Base-by-base conservation (phyloP, 2,888 invertebrate genomes). In the Tetranychus piercei region DNA sequence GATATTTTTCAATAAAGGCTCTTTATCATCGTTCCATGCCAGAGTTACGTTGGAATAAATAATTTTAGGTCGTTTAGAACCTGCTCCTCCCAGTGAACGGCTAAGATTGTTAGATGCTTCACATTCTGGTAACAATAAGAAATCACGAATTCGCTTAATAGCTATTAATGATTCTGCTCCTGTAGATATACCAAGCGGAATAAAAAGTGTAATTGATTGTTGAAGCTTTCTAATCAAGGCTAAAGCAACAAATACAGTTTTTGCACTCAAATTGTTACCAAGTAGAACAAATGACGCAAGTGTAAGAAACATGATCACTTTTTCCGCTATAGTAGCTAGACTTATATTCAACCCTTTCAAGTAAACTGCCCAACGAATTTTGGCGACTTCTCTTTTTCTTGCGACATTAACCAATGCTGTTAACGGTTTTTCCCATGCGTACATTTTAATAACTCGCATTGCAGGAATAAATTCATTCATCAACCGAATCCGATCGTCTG, bases 361-460 rank as follows among this genome's bases (percentile, higher is more conserved):
- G 77, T 77, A 88, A 0, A 89, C 88, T 6, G 88, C 87, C 75
- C 85, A 83, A 78, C 86, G 84, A 74, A 90, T 85, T 73, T 87
- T 85, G 76, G 85, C 84, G 20, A 91, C 87, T 84, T 92, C 91
- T 76, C 85, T 81, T 55, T 87, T 87, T 80, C 94, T 84, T 1
- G 90, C 11, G 0, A 1, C 82, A 9, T 88, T 87, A 3, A 95
- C 89, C n/a, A 93, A 86, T 77, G 88, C 86, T 77, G 90, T 89
- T 81, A 95, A 94, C 0, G 93, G 91, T 79, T 88, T 89, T 82
- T 95, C 95, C 86, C 95, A 95, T 5, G 93, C 91, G 81, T 94
- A 95, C 93, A 95, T 94, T 85, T 95, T 95, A 78, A 95, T 91
- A 2, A 94, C 92, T 84, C 93, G 89, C 84, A 97, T 93, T 73